phyloP scores from a whole-genome alignment of 2,797 vertebrate species.

The Malurus splendens region DNA sequence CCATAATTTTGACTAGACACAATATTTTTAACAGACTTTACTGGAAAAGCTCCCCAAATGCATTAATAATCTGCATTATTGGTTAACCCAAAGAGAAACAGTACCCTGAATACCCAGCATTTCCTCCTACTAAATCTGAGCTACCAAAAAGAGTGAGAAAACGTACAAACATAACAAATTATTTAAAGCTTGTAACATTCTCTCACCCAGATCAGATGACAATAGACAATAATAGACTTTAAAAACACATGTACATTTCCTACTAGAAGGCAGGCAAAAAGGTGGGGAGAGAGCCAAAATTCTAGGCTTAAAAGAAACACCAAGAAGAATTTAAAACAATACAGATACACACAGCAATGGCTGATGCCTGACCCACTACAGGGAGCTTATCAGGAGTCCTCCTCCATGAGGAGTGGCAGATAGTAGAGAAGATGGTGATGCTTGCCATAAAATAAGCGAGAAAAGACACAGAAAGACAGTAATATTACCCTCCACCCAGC shows the following conservation, averaged over 20 bases:
- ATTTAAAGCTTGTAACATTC: not conserved
- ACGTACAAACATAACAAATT: not conserved
- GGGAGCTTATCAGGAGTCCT: not conserved
- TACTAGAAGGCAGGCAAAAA: not conserved
- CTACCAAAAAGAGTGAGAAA: not conserved
- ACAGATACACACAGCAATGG: not conserved
- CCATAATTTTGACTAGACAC: not conserved
- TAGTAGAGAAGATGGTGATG: not conserved
- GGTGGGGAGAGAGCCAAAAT: not conserved
- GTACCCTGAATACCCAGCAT: not conserved
- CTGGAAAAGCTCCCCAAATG: not conserved
- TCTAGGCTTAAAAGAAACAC: not conserved
- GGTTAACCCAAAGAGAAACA: not conserved
- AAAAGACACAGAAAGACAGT: not conserved
- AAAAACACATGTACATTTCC: not conserved
- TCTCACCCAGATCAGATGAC: not conserved
- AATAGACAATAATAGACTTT: not conserved
- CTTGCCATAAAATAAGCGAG: not conserved
- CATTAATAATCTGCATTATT: not conserved
- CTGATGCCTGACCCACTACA: rapidly evolving
- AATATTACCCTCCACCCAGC: not conserved
- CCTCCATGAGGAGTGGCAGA: not conserved
- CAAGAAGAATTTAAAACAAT: not conserved
- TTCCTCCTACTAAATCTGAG: not conserved
- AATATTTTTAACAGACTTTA: not conserved